Evolutionary conservation across 2,888 invertebrate genomes (phyloP), one percentile per base, ranked within the genome.

Genomic region (Himalopsyche kuldschensis): DNA sequence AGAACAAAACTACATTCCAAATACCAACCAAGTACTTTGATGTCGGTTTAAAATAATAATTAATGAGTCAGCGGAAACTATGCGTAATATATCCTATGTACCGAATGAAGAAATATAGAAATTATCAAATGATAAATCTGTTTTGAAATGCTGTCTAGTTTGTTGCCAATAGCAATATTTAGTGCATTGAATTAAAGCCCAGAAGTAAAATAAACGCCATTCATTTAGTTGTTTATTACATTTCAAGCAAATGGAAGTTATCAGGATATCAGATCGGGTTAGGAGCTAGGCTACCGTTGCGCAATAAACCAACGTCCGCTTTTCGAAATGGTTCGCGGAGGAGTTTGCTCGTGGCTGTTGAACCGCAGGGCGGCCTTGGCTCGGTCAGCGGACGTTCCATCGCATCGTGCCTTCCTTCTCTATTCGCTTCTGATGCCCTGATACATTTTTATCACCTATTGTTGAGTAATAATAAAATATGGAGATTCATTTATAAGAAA

Each of bases 321-420:
- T 69, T 69, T 69, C 75, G 78, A 41, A 47, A 46, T 75, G 81
- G 75, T 75, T 27, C 47, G 81, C 46, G 80, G 80, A 69, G 46
- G 63, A 81, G 69, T 55, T 82, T 35, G 81, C 79, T 41, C 41
- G 79, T 90, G 90, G 90, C 90, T 90, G 90, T 91, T 90, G 90
- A 91, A 91, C 91, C 89, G 90, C 88, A 88, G 88, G 91, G 88
- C 88, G 92, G 91, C 91, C 92, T 92, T 92, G 92, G 85, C 82
- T 80, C 86, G 87, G 87, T 87, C 86, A 86, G 80, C 85, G 86
- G 84, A 86, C 87, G 85, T 86, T 79, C 79, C 81, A 78, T 82
- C 48, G 31, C 75, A 79, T 31, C 84, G 47, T 63, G 81, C 79
- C 27, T 76, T 79, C 80, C 79, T 32, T 31, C 69, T 69, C 75